Percentiles rank a stretch among this genome's conserved stretches.
phyloP scores from a whole-genome alignment of 2,888 invertebrate species.

The Periphyllus acericola region DNA sequence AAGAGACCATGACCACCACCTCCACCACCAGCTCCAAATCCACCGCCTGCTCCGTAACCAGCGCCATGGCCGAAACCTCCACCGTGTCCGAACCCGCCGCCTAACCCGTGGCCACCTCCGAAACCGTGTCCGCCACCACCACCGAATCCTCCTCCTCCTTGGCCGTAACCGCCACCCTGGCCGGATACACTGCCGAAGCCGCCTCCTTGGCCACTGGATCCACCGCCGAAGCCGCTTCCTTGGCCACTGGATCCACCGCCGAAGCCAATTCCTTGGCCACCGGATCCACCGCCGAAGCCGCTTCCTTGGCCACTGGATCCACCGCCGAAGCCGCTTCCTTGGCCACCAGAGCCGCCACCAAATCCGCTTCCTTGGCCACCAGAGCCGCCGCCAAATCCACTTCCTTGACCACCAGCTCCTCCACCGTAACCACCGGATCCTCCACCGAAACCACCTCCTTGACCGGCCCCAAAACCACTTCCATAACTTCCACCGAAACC shows the following conservation, averaged over 20 bases:
- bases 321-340: constrained; percentile 16
- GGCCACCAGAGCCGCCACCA: constrained; percentile 25
- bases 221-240: constrained; percentile 14
- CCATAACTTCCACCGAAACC: constrained; percentile 22
- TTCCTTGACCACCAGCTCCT: background rate
- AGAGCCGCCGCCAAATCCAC: background rate
- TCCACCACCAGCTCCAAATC: background rate
- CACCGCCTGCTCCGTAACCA: background rate
- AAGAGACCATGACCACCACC: constrained; percentile 49
- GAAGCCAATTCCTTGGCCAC: constrained; percentile 64
- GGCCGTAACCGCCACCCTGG: constrained; percentile 57
- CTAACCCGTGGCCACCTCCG: constrained; percentile 44
- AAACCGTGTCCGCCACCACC: constrained; percentile 32
- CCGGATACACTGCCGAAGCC: constrained; percentile 28
- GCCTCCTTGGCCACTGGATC: constrained; percentile 64
- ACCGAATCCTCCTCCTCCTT: constrained; percentile 54
- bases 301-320: background rate
- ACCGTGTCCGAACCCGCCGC: constrained; percentile 23
- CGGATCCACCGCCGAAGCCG: constrained; percentile 18
- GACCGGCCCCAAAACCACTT: constrained; percentile 15
- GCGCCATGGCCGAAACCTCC: constrained; percentile 5
- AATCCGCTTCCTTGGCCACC: background rate
- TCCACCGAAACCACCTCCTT: constrained; percentile 11
- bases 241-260: constrained; percentile 65
- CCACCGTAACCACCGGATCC: background rate